Conservation (phyloP, 1,140 invertebrate genomes). For the Micrasema minimum region DNA sequence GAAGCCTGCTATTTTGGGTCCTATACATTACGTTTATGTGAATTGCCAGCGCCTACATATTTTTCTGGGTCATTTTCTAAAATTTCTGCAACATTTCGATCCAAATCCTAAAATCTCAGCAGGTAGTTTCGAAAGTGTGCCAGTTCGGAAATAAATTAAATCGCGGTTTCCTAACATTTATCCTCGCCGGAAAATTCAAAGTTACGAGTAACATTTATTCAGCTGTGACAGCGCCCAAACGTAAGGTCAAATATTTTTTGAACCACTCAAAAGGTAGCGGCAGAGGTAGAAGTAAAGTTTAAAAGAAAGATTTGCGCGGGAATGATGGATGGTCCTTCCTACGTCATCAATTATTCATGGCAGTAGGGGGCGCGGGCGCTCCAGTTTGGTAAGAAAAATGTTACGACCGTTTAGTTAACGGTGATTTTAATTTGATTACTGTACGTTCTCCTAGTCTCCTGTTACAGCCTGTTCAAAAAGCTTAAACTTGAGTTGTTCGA, state of each 20-base stretch:
- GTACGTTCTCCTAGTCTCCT: slow-evolving; percentile 15
- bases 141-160: slow-evolving; percentile 26
- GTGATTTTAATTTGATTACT: slow-evolving; percentile 46
- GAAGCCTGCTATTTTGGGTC: no score
- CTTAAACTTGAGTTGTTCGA: no score
- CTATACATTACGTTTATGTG: no score
- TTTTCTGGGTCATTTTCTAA: no score
- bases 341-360: slow-evolving; percentile 53
- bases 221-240: slow-evolving; percentile 32
- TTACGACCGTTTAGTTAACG: slow-evolving; percentile 42
- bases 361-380: neutral
- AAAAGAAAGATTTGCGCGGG: slow-evolving; percentile 52
- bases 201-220: slow-evolving; percentile 28
- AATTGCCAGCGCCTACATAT: no score
- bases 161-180: slow-evolving; percentile 21
- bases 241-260: slow-evolving; percentile 38
- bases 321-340: slow-evolving; percentile 51
- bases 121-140: slow-evolving; percentile 12
- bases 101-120: neutral
- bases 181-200: slow-evolving; percentile 26
- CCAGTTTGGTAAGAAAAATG: slow-evolving; percentile 42
- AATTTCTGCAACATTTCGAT: no score
- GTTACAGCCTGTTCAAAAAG: slow-evolving; percentile 29
- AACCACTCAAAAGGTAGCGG: slow-evolving; percentile 49
- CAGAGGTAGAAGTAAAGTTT: slow-evolving; percentile 51